These are phyloP conservation scores for Galago senegalensis DNA, from an alignment of 2,797 vertebrate genomes.

Conservation along the genomic window DNA sequence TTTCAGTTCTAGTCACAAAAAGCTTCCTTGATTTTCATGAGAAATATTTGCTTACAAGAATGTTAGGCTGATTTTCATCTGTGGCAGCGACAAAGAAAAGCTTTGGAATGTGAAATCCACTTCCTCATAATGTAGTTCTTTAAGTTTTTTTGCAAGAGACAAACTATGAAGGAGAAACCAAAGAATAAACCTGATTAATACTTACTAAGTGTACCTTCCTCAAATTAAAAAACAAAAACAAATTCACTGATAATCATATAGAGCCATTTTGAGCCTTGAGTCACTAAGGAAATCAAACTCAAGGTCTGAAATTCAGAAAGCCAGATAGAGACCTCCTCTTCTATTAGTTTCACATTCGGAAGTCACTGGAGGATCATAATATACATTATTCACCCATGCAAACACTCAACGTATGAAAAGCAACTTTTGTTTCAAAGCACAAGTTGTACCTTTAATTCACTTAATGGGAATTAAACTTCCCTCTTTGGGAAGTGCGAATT, in stretches of 20 bases:
- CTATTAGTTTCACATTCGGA: background rate
- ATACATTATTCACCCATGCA: background rate
- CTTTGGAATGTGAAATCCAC: constrained; percentile 47
- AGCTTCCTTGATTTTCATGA: background rate
- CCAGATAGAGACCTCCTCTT: background rate
- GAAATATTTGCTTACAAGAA: constrained; percentile 22
- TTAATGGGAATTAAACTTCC: background rate
- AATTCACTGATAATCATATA: background rate
- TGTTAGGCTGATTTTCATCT: constrained; percentile 50
- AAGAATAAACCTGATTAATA: constrained; percentile 13
- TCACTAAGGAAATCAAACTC: background rate
- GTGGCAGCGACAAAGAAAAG: background rate
- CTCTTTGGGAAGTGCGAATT: background rate
- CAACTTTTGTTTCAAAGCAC: constrained; percentile 50
- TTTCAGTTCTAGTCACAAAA: constrained; percentile 30
- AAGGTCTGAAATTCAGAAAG: background rate
- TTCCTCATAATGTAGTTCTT: constrained; percentile 31
- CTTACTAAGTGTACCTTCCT: background rate
- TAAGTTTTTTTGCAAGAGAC: constrained; percentile 28
- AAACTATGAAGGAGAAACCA: background rate
- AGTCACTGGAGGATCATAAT: background rate
- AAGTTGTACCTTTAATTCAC: background rate
- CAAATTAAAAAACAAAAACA: background rate
- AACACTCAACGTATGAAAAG: background rate
- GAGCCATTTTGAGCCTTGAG: background rate